phyloP scores from a whole-genome alignment of 2,797 vertebrate species.

The Lutjanus argentimaculatus region DNA sequence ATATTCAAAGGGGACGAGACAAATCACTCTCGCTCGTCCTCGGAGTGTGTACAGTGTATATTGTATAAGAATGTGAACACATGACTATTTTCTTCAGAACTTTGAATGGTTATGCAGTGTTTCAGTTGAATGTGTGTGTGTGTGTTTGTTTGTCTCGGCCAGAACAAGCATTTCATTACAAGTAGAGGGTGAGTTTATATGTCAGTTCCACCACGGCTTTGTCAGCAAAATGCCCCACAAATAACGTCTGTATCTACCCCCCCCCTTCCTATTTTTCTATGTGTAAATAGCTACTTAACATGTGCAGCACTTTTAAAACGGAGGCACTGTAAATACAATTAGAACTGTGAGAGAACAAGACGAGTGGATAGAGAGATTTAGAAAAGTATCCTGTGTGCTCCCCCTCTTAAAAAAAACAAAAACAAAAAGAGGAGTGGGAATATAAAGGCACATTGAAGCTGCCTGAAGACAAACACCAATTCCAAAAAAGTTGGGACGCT shows the following conservation, averaged over 20 bases:
- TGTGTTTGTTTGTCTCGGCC: slow-evolving; percentile 23
- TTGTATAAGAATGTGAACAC: slow-evolving; percentile 77
- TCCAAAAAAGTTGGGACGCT: too few relatives aligned
- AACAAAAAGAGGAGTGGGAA: not conserved
- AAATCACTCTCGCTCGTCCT: slow-evolving; percentile 32
- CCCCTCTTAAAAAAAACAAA: slow-evolving; percentile 2
- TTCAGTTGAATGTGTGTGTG: slow-evolving; percentile 49
- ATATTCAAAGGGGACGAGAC: slow-evolving; percentile 41
- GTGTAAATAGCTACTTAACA: slow-evolving; percentile 74
- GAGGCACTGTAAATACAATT: slow-evolving; percentile 69
- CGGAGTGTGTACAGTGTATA: slow-evolving; percentile 69
- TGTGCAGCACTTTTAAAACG: slow-evolving; percentile 76
- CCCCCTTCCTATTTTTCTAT: slow-evolving; percentile 77
- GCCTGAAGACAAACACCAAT: slow-evolving; percentile 38
- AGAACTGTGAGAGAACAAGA: slow-evolving; percentile 53
- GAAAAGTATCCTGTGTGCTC: slow-evolving; percentile 1
- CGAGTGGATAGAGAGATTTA: not conserved
- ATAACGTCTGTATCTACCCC: slow-evolving; percentile 5
- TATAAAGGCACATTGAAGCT: slow-evolving; percentile 51
- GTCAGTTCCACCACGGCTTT: slow-evolving; percentile 54
- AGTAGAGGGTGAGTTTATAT: slow-evolving; percentile 37
- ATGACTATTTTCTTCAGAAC: slow-evolving; percentile 72
- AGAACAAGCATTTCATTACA: slow-evolving; percentile 72
- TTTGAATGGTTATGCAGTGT: slow-evolving; percentile 61
- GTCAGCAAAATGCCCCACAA: slow-evolving; percentile 43